These are phyloP conservation scores for Gibbula magus DNA, from an alignment of 2,888 invertebrate genomes.

Conservation along the genomic window DNA sequence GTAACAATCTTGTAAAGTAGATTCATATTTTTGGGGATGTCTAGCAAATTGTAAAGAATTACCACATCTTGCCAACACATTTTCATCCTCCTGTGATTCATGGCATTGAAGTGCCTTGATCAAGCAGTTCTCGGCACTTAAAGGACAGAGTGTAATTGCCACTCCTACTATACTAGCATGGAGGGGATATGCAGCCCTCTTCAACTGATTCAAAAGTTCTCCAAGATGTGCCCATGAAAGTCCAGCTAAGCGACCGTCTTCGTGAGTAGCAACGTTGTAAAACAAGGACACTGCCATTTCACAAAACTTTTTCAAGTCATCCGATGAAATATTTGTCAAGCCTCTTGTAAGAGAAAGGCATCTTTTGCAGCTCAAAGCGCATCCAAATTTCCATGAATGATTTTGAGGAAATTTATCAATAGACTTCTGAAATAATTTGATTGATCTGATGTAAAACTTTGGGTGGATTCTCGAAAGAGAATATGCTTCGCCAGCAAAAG, in stretches of 20 bases:
- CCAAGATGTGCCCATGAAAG: background rate
- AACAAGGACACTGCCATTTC: background rate
- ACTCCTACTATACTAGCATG: background rate
- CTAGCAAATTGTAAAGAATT: background rate
- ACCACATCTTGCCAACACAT: constrained; percentile 1
- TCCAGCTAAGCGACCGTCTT: background rate
- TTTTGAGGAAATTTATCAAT: background rate
- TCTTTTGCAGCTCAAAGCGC: background rate
- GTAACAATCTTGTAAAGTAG: background rate
- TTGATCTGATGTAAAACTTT: background rate
- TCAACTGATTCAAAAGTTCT: background rate
- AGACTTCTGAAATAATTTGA: background rate
- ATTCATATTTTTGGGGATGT: background rate
- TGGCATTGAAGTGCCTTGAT: background rate
- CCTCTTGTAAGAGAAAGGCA: background rate
- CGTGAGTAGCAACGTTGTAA: background rate
- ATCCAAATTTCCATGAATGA: constrained; percentile 8
- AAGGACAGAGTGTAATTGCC: background rate
- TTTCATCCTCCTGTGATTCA: background rate
- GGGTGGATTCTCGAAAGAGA: background rate
- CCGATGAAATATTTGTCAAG: background rate
- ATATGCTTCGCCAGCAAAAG: background rate
- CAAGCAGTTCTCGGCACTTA: background rate
- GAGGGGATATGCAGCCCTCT: background rate
- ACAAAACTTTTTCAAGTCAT: background rate